Percentiles rank a stretch among this genome's conserved stretches.
phyloP scores from a whole-genome alignment of 2,888 invertebrate species.

The Scaeva pyrastri region DNA sequence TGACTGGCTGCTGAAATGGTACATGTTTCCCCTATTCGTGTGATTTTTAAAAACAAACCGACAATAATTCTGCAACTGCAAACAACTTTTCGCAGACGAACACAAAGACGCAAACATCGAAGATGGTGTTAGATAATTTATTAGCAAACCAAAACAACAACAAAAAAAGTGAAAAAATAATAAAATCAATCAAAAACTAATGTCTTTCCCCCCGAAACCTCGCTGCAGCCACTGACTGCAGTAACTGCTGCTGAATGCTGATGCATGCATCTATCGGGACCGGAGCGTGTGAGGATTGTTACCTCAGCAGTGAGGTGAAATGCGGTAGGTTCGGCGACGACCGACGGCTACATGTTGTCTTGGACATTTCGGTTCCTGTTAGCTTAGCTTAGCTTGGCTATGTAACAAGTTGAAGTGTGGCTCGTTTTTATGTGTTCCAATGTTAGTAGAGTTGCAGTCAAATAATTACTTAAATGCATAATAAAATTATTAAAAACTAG shows the following conservation, averaged over 20 bases:
- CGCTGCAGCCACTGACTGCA: not conserved
- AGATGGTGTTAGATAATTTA: conserved; percentile 67
- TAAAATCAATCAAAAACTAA: conserved; percentile 69
- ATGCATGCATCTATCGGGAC: not conserved
- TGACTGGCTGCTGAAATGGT: not conserved
- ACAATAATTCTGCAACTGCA: conserved; percentile 27
- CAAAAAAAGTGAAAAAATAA: conserved; percentile 32
- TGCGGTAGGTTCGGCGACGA: conserved; percentile 66
- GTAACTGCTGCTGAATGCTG: too few relatives aligned
- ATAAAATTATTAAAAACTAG: conserved; percentile 18
- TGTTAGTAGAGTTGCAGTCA: conserved; percentile 39
- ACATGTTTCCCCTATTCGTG: conserved; percentile 48
- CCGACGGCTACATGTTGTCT: conserved; percentile 52
- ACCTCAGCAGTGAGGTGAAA: conserved; percentile 45
- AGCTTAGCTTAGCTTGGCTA: conserved; percentile 5
- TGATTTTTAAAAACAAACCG: conserved; percentile 43
- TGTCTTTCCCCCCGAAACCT: conserved; percentile 53
- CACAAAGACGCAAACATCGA: conserved; percentile 17
- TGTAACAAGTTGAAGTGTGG: conserved; percentile 44
- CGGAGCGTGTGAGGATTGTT: conserved; percentile 45
- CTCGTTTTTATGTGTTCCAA: conserved; percentile 52
- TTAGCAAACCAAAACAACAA: conserved; percentile 37
- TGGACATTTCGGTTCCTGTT: conserved; percentile 65
- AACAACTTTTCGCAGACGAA: conserved; percentile 10
- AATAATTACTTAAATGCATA: conserved; percentile 40